A percentile compares a stretch with the other conserved stretches of the same genome.
phyloP scores from a whole-genome alignment of 1,140 invertebrate genomes.

The Marisa cornuarietis region DNA sequence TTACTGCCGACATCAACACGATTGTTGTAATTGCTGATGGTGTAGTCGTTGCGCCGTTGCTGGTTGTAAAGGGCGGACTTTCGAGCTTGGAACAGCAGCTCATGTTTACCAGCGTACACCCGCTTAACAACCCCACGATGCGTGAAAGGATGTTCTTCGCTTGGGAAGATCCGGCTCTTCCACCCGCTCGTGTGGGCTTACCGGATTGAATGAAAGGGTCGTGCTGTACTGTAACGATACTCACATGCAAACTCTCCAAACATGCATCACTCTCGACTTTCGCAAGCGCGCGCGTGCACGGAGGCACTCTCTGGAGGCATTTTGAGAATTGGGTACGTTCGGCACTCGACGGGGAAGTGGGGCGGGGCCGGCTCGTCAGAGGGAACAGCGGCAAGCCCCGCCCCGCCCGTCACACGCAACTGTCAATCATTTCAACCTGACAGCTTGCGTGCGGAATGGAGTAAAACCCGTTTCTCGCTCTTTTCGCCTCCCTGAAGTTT shows the following conservation, averaged over 20 bases:
- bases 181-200: background rate
- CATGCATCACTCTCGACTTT: slow-evolving; percentile 1
- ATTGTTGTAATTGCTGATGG: no score
- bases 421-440: slow-evolving; percentile 11
- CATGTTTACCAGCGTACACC: no score
- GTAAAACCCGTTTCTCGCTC: no score
- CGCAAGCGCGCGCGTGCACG: background rate
- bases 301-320: slow-evolving; percentile 16
- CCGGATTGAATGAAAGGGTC: no score
- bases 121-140: background rate
- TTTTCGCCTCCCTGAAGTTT: no score
- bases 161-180: background rate
- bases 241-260: slow-evolving; percentile 17
- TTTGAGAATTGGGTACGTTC: slow-evolving; percentile 22
- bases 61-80: no score
- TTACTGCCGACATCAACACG: no score
- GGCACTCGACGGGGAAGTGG: background rate
- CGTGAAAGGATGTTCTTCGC: slow-evolving; percentile 1
- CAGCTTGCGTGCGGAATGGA: background rate
- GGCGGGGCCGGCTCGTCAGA: background rate
- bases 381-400: background rate
- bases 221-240: slow-evolving; percentile 7
- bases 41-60: no score
- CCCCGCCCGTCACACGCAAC: slow-evolving; percentile 2
- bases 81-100: no score